Conservation (phyloP, 2,113 vertebrate species). For the Brienomyrus brachyistius region DNA sequence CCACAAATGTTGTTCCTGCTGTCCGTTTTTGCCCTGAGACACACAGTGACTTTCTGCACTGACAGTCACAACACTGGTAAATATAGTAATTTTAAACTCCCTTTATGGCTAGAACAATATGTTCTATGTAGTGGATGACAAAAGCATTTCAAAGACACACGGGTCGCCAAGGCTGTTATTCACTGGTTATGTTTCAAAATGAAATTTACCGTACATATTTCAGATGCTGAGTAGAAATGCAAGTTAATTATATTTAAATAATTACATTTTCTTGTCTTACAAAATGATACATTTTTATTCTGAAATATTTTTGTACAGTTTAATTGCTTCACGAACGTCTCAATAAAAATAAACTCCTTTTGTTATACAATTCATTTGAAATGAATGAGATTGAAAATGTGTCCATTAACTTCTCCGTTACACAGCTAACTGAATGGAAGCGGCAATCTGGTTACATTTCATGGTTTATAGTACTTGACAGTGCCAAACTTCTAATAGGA, state of each 20-base stretch:
- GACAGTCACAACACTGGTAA: background rate
- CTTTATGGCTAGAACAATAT: background rate
- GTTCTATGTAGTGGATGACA: background rate
- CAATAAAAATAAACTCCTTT: background rate
- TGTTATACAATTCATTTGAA: background rate
- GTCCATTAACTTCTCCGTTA: background rate
- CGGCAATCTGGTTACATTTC: background rate
- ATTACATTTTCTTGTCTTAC: background rate
- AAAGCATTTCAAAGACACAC: background rate
- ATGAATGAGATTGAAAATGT: background rate
- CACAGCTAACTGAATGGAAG: background rate
- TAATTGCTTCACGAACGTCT: background rate
- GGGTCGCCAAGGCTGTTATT: background rate
- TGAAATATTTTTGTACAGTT: slow-evolving; percentile 4
- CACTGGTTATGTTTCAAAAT: background rate
- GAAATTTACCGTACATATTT: background rate
- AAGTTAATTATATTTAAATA: background rate
- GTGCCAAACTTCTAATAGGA: background rate
- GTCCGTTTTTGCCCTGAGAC: background rate
- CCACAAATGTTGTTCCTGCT: background rate
- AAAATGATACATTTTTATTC: background rate
- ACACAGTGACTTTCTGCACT: background rate
- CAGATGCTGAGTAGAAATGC: background rate
- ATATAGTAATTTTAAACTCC: background rate
- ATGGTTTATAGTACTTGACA: background rate